These are phyloP conservation scores for Perithous albicinctus DNA, from an alignment of 2,888 invertebrate genomes.

Conservation along the genomic window DNA sequence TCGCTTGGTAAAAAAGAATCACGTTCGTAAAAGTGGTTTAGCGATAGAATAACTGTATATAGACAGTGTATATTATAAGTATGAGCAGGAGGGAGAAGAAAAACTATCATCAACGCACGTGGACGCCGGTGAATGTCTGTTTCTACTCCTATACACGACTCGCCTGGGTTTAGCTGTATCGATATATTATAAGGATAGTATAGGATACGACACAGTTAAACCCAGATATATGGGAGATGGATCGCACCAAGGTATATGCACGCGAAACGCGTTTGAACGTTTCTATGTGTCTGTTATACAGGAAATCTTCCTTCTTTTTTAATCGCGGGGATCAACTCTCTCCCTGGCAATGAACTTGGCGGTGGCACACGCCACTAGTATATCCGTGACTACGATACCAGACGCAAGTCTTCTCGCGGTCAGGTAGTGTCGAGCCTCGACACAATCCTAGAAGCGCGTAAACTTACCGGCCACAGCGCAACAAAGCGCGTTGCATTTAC, in stretches of 20 bases:
- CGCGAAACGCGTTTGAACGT: not conserved
- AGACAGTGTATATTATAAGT: not conserved
- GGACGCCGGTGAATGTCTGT: conserved; percentile 29
- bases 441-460: not conserved
- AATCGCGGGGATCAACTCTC: conserved; percentile 79
- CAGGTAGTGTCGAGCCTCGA: not conserved
- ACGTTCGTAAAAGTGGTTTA: not conserved
- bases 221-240: not conserved
- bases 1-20: not conserved
- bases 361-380: conserved; percentile 76
- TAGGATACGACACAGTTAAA: not conserved
- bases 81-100: conserved; percentile 1
- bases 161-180: not conserved
- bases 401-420: conserved; percentile 69
- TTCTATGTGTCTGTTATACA: conserved; percentile 32
- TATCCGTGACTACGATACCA: conserved; percentile 80
- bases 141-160: too few relatives aligned
- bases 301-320: conserved; percentile 71
- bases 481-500: conserved; percentile 9
- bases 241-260: not conserved
- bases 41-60: not conserved
- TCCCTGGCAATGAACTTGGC: conserved; percentile 83
- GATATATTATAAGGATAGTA: not conserved
- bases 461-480: not conserved
- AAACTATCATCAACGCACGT: conserved; percentile 22